These are phyloP conservation scores for Morpho achilles DNA, from an alignment of 2,888 invertebrate genomes.

Conservation along the genomic window DNA sequence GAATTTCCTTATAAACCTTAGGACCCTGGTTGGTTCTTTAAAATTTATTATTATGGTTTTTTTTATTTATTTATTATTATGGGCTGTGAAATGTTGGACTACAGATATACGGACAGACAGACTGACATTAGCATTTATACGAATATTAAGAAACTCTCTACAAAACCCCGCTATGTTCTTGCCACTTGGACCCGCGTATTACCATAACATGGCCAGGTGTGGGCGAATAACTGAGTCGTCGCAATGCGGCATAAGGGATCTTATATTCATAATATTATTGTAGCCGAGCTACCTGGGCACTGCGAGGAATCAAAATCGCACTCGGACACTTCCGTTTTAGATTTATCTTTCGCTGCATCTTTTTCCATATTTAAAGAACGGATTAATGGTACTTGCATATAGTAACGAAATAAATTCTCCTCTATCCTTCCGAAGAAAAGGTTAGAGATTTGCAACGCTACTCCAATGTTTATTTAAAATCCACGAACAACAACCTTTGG, in stretches of 20 bases:
- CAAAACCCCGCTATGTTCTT: conserved; percentile 25
- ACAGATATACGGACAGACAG: too few species aligned
- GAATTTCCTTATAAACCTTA: too few species aligned
- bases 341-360: conserved; percentile 8
- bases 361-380: background rate
- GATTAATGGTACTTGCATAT: too few species aligned
- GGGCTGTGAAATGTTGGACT: too few species aligned
- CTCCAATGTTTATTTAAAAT: too few species aligned
- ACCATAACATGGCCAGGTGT: conserved; percentile 69
- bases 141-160: background rate
- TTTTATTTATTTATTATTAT: too few species aligned
- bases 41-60: too few species aligned
- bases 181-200: conserved; percentile 45
- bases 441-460: too few species aligned
- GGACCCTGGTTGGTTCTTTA: too few species aligned
- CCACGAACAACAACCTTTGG: too few species aligned
- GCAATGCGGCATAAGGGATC: conserved; percentile 69
- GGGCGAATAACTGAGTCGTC: conserved; percentile 70
- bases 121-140: background rate
- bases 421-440: too few species aligned
- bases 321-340: conserved; percentile 9
- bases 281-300: conserved; percentile 32
- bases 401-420: too few species aligned
- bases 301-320: conserved; percentile 29
- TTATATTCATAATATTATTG: conserved; percentile 70